Conservation (phyloP, 2,888 invertebrate species). For the Heliconius ethilla region DNA sequence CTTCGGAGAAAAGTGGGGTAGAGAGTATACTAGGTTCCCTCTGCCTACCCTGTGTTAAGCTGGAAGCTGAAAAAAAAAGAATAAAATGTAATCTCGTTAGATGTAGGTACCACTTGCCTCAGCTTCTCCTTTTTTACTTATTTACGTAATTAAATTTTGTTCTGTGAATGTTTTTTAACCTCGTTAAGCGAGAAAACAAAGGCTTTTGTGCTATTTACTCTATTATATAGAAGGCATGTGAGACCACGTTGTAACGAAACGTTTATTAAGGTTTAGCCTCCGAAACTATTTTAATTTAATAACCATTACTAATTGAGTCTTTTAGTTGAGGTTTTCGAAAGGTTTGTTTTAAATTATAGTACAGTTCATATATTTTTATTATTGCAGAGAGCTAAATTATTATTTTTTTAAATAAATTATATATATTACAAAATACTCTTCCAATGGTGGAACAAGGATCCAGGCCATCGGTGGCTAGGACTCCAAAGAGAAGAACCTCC, state of each 20-base stretch:
- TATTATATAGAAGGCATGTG: constrained; percentile 16
- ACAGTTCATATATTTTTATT: not conserved
- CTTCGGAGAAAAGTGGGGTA: no score
- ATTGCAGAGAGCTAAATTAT: no score
- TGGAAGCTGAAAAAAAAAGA: no score
- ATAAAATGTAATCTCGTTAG: no score
- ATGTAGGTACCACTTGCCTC: no score
- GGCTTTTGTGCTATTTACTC: constrained; percentile 20
- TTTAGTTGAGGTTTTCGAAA: not conserved
- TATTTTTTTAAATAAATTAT: no score
- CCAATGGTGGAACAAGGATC: no score
- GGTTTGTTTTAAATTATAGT: not conserved
- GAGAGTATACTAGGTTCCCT: no score
- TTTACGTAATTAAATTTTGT: constrained; percentile 37
- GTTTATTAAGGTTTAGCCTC: constrained; percentile 12
- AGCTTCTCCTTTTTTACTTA: constrained; percentile 25
- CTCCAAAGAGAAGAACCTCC: no score
- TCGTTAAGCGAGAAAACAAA: constrained; percentile 26
- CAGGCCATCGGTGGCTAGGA: no score
- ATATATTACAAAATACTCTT: no score
- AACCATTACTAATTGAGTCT: constrained; percentile 5
- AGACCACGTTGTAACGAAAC: not conserved
- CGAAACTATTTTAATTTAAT: constrained; percentile 17
- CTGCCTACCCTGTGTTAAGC: no score
- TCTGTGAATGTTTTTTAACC: constrained; percentile 28